Evolutionary conservation across 2,113 vertebrate genomes (phyloP).

Genomic region (Casuarius casuarius): DNA sequence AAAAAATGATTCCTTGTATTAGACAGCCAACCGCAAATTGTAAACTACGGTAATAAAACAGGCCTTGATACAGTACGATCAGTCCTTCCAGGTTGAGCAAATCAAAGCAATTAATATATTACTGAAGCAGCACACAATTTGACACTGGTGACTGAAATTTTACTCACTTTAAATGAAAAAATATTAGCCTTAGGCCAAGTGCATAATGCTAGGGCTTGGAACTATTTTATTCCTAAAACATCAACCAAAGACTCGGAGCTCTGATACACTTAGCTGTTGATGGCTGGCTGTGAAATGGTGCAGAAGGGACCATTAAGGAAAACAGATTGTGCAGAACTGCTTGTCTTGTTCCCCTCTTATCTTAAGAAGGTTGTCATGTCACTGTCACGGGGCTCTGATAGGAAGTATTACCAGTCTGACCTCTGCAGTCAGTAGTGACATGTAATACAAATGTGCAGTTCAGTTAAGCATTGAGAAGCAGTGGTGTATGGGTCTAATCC

Average conservation of each 20-base stretch:
- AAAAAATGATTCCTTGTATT: neutral
- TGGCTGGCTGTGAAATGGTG: neutral
- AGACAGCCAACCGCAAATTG: neutral
- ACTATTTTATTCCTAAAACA: neutral
- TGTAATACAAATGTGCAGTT: neutral
- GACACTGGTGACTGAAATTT: neutral
- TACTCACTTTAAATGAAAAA: neutral
- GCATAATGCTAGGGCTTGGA: neutral
- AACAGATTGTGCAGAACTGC: neutral
- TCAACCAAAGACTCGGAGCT: neutral
- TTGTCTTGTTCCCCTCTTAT: slow-evolving; percentile 20
- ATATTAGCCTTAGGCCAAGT: neutral
- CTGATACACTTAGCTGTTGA: neutral
- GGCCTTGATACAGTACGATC: neutral
- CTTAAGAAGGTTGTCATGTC: neutral
- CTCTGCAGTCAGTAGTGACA: neutral
- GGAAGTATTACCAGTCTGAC: neutral
- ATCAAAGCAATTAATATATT: neutral
- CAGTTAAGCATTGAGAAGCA: neutral
- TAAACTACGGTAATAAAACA: neutral
- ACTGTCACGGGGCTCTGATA: neutral
- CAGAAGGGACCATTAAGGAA: neutral
- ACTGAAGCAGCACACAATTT: neutral
- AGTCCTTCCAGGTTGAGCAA: neutral
- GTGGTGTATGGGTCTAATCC: neutral